Evolutionary conservation across 2,797 vertebrate species (phyloP), one percentile per base, ranked within the genome.

Genomic region (Lagorchestes hirsutus): DNA sequence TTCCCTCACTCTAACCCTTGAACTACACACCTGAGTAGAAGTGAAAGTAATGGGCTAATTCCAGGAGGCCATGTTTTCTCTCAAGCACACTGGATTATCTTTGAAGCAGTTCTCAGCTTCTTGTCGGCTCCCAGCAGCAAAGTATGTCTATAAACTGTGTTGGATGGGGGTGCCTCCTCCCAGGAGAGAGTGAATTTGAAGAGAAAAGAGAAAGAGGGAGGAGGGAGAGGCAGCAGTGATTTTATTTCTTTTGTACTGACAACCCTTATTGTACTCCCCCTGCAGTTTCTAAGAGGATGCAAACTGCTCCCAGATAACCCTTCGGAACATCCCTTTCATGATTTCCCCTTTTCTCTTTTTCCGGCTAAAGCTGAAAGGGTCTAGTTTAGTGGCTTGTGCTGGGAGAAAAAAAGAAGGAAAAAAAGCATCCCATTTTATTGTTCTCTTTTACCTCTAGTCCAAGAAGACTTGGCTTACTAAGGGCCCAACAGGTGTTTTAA

Each of bases 321-420:
- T 50, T 46, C 22, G 4, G 24, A 87, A 87, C 8, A 11, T 50
- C 40, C 40, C 40, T 50, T 87, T 50, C 74, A 87, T n/a, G 34
- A n/a, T 57, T 92, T 87, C 91, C 29, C 22, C 55, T 59, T 92
- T 58, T 90, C 57, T 95, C 87, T 54, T 57, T 62, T 31, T 10
- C 54, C 46, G 91, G 62, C 52, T 91, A 50, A 92, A 90, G 34
- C 28, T 87, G 50, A 92, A 74, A 58, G 90, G 91, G 46, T 92
- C 57, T 93, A 24, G 94, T 55, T 93, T 55, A 90, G 95, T 58
- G 29, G 87, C 90, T 8, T 29, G 1, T 50, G 91, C 24, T 6
- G 18, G 28, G n/a, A 56, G 31, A n/a, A 55, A 93, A 34, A 74
- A 22, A 40, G 6, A 28, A 24, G 22, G 22, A 24, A 93, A 91